phyloP scores from a whole-genome alignment of 2,113 vertebrate species.

The Gorsachius goisagi region DNA sequence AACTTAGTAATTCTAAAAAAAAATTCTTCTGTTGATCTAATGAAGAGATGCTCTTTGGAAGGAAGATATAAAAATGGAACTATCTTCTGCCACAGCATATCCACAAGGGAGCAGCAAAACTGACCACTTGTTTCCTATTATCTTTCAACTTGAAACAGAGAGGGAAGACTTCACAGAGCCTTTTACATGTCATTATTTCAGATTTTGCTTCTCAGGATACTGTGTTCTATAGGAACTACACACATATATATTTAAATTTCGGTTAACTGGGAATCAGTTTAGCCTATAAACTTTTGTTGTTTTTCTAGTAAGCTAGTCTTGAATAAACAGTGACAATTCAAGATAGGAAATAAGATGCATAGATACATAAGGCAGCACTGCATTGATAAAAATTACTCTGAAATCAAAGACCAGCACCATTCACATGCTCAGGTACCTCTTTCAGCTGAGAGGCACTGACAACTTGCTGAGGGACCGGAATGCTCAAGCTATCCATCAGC shows the following conservation, averaged over 20 bases:
- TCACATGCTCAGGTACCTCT: neutral
- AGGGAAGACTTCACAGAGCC: neutral
- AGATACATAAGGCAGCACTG: neutral
- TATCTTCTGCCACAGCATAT: neutral
- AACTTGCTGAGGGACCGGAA: neutral
- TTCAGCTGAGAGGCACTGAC: neutral
- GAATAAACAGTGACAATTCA: neutral
- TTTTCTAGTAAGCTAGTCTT: neutral
- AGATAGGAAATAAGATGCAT: neutral
- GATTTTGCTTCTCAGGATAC: neutral
- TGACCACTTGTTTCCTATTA: neutral
- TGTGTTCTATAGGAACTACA: neutral
- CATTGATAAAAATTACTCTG: neutral
- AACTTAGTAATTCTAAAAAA: slow-evolving; percentile 25
- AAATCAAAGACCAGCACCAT: neutral
- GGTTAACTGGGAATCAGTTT: neutral
- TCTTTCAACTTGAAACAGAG: neutral
- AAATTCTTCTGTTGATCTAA: neutral
- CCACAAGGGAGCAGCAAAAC: neutral
- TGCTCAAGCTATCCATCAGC: neutral
- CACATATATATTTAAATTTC: neutral
- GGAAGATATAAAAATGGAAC: neutral
- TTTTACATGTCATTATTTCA: neutral
- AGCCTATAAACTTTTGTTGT: neutral
- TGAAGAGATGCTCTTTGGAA: neutral